Evolutionary conservation across 2,888 invertebrate genomes (phyloP).

Genomic region (Synergus gifuensis): DNA sequence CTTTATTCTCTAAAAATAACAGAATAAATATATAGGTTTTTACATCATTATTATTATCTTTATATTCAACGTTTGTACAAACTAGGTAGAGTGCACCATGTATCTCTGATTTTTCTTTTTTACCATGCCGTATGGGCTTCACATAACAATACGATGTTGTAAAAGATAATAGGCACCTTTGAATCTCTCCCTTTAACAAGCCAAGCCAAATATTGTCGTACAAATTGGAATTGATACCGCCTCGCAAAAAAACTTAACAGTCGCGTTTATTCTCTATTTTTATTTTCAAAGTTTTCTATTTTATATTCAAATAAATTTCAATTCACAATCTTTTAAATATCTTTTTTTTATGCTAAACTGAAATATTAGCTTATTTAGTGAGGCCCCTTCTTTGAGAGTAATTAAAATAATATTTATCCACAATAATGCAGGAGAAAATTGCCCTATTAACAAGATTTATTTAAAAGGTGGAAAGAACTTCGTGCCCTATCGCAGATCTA

Average conservation of each 20-base stretch:
- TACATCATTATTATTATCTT: constrained; percentile 8
- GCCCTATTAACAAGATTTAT: neutral
- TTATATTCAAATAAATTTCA: neutral
- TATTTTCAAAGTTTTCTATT: too few relatives aligned
- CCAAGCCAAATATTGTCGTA: neutral
- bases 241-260: neutral
- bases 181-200: constrained; percentile 23
- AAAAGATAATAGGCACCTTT: constrained; percentile 33
- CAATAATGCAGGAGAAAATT: neutral
- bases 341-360: neutral
- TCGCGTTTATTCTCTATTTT: neutral
- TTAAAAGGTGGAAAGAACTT: neutral
- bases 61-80: constrained; percentile 8
- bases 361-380: neutral
- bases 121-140: neutral
- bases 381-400: neutral
- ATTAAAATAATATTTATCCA: neutral
- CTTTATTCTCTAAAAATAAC: constrained; percentile 8
- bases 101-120: constrained; percentile 4
- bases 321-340: neutral
- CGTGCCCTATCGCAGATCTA: constrained; percentile 12
- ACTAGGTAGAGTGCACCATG: neutral
- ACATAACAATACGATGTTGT: constrained; percentile 33
- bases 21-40: neutral
- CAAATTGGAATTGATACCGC: constrained; percentile 1